A percentile compares a stretch with the other conserved stretches of the same genome.
Evolutionary conservation across 2,113 vertebrate genomes (phyloP).

Genomic region (Apus apus): DNA sequence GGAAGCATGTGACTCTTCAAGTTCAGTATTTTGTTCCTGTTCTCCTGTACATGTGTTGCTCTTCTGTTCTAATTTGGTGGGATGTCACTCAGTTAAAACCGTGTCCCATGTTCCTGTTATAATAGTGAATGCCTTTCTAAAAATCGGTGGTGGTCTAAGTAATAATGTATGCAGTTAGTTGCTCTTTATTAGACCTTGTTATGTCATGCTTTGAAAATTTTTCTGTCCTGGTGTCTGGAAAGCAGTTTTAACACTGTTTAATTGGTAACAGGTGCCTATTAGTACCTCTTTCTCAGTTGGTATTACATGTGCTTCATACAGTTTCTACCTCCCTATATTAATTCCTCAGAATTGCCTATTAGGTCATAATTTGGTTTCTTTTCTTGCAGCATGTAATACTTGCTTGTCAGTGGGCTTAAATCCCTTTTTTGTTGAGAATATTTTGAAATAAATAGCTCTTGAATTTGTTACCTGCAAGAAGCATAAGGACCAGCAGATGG

Average conservation of each 20-base stretch:
- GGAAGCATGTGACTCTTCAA: neutral
- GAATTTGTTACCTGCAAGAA: neutral
- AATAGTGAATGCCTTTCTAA: neutral
- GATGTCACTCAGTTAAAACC: neutral
- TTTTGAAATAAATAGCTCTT: neutral
- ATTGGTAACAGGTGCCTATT: neutral
- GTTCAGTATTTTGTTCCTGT: neutral
- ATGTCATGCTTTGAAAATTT: neutral
- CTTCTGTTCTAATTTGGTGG: neutral
- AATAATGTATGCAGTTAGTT: neutral
- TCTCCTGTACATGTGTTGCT: accelerated
- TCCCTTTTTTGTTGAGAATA: neutral
- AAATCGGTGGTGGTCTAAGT: neutral
- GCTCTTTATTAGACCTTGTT: neutral
- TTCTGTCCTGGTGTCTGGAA: neutral
- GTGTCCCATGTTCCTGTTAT: neutral
- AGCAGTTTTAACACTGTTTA: neutral
- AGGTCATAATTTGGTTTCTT: neutral
- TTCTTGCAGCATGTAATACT: neutral
- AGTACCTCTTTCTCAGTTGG: neutral
- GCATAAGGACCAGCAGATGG: neutral
- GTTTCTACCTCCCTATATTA: neutral
- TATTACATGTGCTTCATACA: accelerated
- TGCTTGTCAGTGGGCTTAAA: neutral
- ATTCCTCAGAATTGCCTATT: neutral